Percentiles rank a stretch among this genome's conserved stretches.
Conservation (phyloP, 2,113 vertebrate species). For the Lophochroa leadbeateri region DNA sequence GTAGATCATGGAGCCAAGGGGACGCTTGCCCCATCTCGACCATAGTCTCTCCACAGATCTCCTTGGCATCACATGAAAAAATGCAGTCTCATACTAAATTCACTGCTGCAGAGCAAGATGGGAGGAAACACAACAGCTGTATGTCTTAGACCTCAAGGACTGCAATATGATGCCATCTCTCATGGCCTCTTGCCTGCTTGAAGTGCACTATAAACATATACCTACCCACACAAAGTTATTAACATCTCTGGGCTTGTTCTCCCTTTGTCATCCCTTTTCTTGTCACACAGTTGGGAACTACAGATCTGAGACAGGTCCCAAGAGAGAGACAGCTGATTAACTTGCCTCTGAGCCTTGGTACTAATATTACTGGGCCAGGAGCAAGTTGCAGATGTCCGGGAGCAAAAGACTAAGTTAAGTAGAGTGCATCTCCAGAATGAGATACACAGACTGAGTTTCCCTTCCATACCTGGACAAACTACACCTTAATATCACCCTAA, state of each 20-base stretch:
- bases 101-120: background rate
- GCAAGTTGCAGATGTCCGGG: background rate
- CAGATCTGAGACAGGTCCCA: background rate
- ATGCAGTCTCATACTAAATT: background rate
- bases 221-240: background rate
- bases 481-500: background rate
- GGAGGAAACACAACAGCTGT: background rate
- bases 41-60: fast-evolving
- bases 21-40: fast-evolving
- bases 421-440: background rate
- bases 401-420: background rate
- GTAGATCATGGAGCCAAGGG: background rate
- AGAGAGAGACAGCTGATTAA: background rate
- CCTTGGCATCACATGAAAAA: background rate
- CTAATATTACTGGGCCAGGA: background rate
- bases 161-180: background rate
- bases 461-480: background rate
- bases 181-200: background rate
- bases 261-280: background rate
- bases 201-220: background rate
- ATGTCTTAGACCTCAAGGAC: background rate
- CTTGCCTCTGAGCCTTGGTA: background rate
- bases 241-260: background rate
- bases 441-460: background rate
- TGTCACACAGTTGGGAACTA: background rate